Base-by-base conservation (phyloP, 2,888 invertebrate genomes). In the Cheilosia vernalis region DNA sequence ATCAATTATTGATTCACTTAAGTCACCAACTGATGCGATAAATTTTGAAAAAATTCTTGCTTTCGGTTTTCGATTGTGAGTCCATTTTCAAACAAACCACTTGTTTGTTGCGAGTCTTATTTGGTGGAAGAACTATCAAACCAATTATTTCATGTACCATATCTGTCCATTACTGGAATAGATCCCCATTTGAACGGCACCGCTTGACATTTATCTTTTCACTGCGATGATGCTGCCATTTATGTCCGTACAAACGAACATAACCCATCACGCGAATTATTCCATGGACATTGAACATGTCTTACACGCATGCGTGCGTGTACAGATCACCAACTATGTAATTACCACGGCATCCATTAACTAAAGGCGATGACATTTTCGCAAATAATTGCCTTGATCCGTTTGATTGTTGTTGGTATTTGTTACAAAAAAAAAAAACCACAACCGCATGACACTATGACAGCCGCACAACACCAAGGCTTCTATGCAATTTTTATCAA, bases 311-410 rank as follows among this genome's bases (percentile, higher is more conserved):
- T 70, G 63, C 69, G 69, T 84, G 84, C 73, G 79, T 74, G 67
- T 21, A 13, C 37, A 63, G 33, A 55, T 74, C 67, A 53, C 63
- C 40, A 69, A 42, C 44, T 60, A 40, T 78, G 69, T 84, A 80
- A 74, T 80, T 84, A 80, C 80, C 84, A 56, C 49, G 60, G 80
- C 69, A 84, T 84, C 80, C 64, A 84, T 84, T 79, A 70, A 47
- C 79, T 44, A 64, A 53, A 44, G 73, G 67, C 79, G 72, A 74
- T 84, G 84, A 84, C 84, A 80, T 84, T 84, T 84, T 70, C 84
- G 74, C 84, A 83, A 83, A 78, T 83, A 83, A 82, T 82, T 78
- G 84, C 64, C 73, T 55, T 69, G 74, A 74, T 73, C 47, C n/a
- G 67, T 53, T 66, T 53, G 47, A 24, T 53, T 61, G 61, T 27